phyloP scores from a whole-genome alignment of 2,888 invertebrate species.

The Ophion slaviceki region DNA sequence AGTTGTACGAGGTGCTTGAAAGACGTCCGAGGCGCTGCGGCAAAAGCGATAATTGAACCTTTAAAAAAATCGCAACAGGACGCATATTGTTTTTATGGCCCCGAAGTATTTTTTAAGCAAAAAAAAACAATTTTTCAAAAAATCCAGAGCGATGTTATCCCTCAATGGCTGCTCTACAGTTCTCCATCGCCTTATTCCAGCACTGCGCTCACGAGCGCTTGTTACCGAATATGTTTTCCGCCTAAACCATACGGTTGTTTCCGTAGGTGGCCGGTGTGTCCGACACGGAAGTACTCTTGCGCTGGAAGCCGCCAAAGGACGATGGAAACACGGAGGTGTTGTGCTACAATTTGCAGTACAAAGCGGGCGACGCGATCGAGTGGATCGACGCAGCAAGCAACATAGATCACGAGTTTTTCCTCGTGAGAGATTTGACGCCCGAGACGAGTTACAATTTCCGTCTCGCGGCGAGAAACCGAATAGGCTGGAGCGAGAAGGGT shows the following conservation, averaged over 20 bases:
- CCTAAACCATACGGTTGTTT: not conserved
- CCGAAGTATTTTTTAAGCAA: no score
- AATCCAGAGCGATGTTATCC: no score
- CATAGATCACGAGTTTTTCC: conserved; percentile 96
- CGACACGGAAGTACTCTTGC: conserved; percentile 93
- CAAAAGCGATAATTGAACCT: no score
- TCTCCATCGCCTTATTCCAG: no score
- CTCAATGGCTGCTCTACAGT: no score
- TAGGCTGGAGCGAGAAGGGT: conserved; percentile 97
- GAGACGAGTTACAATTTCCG: conserved; percentile 95
- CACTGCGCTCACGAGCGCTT: not conserved
- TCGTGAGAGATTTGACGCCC: conserved; percentile 91
- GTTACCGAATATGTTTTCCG: not conserved
- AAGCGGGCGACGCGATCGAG: conserved; percentile 89
- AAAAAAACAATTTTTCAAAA: no score
- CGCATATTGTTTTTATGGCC: no score
- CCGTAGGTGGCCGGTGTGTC: conserved; percentile 87
- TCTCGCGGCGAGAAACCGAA: conserved; percentile 93
- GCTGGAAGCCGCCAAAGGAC: conserved; percentile 96
- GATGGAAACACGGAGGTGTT: conserved; percentile 96
- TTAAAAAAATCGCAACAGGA: no score
- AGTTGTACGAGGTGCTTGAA: no score
- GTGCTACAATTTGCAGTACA: conserved; percentile 95
- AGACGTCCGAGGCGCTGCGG: no score
- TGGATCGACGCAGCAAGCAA: conserved; percentile 95